These are phyloP conservation scores for Danionella cerebrum DNA, from an alignment of 2,113 vertebrate species.

Conservation along the genomic window DNA sequence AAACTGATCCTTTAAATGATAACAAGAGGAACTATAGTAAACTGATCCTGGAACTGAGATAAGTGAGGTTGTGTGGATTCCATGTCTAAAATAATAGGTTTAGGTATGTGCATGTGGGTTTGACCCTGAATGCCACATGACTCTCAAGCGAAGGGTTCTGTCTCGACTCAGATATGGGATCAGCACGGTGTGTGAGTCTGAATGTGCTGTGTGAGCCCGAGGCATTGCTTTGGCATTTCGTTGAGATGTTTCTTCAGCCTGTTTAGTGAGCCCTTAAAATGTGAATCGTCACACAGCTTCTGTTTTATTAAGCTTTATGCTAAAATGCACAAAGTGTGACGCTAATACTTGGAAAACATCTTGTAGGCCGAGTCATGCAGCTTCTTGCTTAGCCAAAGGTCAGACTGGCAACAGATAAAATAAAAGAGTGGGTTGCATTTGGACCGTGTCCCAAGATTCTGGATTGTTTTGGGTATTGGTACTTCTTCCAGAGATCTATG, in stretches of 20 bases:
- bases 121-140: slow-evolving; percentile 37
- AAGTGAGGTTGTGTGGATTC: slow-evolving; percentile 42
- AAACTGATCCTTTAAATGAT: neutral
- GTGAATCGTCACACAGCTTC: slow-evolving; percentile 41
- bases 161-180: slow-evolving; percentile 51
- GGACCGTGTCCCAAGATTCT: slow-evolving; percentile 43
- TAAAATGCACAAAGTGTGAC: slow-evolving; percentile 42
- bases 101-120: slow-evolving; percentile 41
- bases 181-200: slow-evolving; percentile 45
- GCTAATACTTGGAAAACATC: slow-evolving; percentile 47
- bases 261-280: slow-evolving; percentile 55
- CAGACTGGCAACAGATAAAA: slow-evolving; percentile 47
- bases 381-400: slow-evolving; percentile 51
- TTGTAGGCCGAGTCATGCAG: slow-evolving; percentile 44
- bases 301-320: slow-evolving; percentile 64
- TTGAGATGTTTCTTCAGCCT: slow-evolving; percentile 48
- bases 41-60: slow-evolving; percentile 37
- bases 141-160: slow-evolving; percentile 38
- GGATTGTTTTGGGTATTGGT: slow-evolving; percentile 28
- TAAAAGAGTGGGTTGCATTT: slow-evolving; percentile 45
- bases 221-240: slow-evolving; percentile 61
- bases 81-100: slow-evolving; percentile 48
- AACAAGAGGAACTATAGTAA: slow-evolving; percentile 44
- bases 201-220: slow-evolving; percentile 41
- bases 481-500: slow-evolving; percentile 32